Percentiles rank a stretch among this genome's conserved stretches.
Evolutionary conservation across 2,113 vertebrate species (phyloP).

Genomic region (Bos indicus): DNA sequence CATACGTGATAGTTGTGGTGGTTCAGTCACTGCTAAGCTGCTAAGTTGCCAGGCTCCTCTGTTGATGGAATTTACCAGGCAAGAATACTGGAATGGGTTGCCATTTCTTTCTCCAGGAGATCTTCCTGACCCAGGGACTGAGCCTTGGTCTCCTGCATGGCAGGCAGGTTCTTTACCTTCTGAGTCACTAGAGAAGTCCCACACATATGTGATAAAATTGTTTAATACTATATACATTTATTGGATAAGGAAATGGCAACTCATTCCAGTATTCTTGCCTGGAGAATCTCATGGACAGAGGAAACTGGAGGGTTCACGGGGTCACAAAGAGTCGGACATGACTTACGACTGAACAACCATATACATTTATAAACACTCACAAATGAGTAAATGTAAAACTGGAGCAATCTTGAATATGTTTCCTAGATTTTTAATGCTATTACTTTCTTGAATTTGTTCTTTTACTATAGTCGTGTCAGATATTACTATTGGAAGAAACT

Average conservation of each 20-base stretch:
- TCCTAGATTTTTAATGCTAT: background rate
- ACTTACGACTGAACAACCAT: background rate
- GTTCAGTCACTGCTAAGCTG: background rate
- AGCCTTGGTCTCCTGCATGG: background rate
- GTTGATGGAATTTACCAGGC: background rate
- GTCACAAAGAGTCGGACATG: fast-evolving
- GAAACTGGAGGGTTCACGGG: background rate
- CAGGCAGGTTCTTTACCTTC: background rate
- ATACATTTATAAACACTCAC: background rate
- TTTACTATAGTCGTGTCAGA: background rate
- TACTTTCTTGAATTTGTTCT: background rate
- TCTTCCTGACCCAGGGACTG: background rate
- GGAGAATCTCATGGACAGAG: background rate
- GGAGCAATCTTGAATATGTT: background rate
- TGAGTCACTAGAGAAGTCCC: background rate
- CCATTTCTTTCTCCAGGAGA: background rate
- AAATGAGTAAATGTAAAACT: background rate
- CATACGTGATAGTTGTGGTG: background rate
- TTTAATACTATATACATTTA: background rate
- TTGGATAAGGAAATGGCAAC: background rate
- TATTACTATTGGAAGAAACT: background rate
- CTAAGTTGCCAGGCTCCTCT: background rate
- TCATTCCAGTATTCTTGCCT: background rate
- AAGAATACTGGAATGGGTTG: background rate
- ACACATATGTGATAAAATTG: background rate